Evolutionary conservation across 2,113 vertebrate genomes (phyloP).

Genomic region (Cathartes aura): DNA sequence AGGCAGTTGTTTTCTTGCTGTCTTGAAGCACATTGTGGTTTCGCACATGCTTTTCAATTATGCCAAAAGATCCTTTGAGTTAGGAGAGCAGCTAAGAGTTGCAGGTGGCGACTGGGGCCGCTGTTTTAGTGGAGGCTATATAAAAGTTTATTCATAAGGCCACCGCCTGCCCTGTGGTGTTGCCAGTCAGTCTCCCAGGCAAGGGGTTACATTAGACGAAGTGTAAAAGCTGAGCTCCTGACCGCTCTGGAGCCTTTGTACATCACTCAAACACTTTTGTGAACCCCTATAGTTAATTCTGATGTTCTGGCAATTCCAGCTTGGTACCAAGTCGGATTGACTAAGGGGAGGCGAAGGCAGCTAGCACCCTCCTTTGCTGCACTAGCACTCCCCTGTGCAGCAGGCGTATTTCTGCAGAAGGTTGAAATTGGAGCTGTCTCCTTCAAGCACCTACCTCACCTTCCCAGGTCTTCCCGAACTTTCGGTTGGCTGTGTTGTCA

Average conservation of each 20-base stretch:
- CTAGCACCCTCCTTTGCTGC: rapidly evolving
- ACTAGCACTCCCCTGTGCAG: background rate
- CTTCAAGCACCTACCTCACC: background rate
- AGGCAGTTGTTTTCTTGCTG: background rate
- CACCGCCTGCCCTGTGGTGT: rapidly evolving
- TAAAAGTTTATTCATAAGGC: background rate
- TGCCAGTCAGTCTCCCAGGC: background rate
- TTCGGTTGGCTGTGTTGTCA: rapidly evolving
- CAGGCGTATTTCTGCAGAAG: background rate
- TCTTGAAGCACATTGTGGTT: rapidly evolving
- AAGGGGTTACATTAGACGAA: rapidly evolving
- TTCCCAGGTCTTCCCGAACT: background rate
- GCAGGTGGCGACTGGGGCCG: rapidly evolving
- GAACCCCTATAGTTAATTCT: background rate
- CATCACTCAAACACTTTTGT: background rate
- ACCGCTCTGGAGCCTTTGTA: background rate
- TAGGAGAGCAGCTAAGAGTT: background rate
- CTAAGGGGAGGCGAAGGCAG: background rate
- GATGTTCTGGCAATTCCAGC: background rate
- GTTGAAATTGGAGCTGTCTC: background rate
- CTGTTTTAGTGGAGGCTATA: rapidly evolving
- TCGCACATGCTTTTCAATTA: background rate
- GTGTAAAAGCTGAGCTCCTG: background rate
- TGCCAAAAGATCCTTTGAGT: background rate
- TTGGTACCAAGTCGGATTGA: rapidly evolving